Evolutionary conservation across 2,113 vertebrate genomes (phyloP).

Genomic region (Felis catus): DNA sequence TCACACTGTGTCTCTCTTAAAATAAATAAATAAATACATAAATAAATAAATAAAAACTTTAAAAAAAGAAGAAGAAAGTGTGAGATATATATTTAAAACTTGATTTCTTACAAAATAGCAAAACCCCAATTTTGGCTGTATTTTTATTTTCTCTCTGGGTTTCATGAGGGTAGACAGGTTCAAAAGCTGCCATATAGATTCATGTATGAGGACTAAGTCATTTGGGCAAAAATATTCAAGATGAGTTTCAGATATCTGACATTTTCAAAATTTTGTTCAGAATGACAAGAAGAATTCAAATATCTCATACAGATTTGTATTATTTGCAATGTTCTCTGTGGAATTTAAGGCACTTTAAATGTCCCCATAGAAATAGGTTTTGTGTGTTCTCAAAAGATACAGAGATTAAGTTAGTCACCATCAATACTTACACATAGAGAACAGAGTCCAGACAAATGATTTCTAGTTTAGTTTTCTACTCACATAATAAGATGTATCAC

Average conservation of each 20-base stretch:
- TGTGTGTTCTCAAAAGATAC: not conserved
- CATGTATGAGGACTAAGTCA: not conserved
- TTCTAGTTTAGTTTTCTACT: not conserved
- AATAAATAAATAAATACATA: no score
- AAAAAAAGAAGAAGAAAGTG: not conserved
- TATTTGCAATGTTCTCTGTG: not conserved
- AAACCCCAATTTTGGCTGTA: not conserved
- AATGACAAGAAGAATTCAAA: not conserved
- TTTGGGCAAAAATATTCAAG: not conserved
- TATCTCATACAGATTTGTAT: not conserved
- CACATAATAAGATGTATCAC: not conserved
- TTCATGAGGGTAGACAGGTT: not conserved
- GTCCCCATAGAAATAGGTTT: not conserved
- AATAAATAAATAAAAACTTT: no score
- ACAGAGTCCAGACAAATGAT: not conserved
- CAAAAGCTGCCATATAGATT: not conserved
- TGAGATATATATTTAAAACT: not conserved
- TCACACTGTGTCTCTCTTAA: no score
- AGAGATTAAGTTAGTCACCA: not conserved
- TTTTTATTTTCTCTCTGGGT: not conserved
- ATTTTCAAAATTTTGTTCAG: not conserved
- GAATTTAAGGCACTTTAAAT: not conserved
- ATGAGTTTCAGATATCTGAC: not conserved
- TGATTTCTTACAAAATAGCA: not conserved
- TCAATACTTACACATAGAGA: not conserved